Evolutionary conservation across 2,113 vertebrate genomes (phyloP).

Genomic region (Delphinapterus leucas): DNA sequence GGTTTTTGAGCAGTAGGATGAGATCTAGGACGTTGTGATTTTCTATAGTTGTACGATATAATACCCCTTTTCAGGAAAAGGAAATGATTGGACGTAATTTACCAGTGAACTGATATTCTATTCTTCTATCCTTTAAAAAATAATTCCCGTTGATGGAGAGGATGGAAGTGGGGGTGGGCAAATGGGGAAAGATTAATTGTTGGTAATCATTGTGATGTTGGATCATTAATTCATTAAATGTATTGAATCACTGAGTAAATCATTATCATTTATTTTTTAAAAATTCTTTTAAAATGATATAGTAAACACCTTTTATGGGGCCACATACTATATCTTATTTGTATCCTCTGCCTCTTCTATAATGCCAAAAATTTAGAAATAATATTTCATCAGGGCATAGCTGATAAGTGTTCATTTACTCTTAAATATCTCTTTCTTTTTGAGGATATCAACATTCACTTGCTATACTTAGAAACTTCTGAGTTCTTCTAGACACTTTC

Average conservation of each 20-base stretch:
- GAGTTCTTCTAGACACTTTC: neutral
- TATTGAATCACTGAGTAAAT: neutral
- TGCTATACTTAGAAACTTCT: neutral
- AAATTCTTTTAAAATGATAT: neutral
- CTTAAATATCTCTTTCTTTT: neutral
- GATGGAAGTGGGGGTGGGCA: neutral
- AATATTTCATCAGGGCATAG: neutral
- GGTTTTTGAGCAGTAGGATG: neutral
- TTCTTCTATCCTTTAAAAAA: constrained; percentile 19
- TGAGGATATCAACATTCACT: neutral
- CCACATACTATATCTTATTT: neutral
- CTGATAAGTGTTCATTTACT: neutral
- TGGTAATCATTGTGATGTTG: neutral
- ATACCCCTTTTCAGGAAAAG: constrained; percentile 6
- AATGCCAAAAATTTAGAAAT: neutral
- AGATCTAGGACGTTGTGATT: neutral
- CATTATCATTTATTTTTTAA: neutral
- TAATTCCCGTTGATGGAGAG: neutral
- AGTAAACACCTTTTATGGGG: neutral
- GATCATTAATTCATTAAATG: neutral
- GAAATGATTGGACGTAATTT: neutral
- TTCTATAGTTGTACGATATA: neutral
- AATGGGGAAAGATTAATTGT: neutral
- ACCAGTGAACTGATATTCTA: neutral
- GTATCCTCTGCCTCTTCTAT: neutral